Evolutionary conservation across 2,888 invertebrate species (phyloP).

Genomic region (Lasioglossum zephyrum): DNA sequence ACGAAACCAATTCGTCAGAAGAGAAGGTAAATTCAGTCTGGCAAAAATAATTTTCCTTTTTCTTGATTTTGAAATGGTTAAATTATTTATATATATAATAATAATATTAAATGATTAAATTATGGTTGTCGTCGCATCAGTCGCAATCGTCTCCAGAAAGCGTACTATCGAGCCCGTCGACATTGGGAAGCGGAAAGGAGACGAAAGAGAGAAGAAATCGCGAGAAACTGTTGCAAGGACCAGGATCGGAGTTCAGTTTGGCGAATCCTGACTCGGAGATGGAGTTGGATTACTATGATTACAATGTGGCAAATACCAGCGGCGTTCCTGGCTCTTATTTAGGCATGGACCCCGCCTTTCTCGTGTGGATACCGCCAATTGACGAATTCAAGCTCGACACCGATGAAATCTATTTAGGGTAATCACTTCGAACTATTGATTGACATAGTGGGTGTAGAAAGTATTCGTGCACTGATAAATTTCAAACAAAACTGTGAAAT

Average conservation of each 20-base stretch:
- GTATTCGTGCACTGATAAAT: too few species aligned
- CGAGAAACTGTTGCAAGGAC: slow-evolving; percentile 88
- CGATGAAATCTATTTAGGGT: slow-evolving; percentile 48
- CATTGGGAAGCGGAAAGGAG: slow-evolving; percentile 84
- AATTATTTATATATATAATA: too few species aligned
- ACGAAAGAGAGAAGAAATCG: slow-evolving; percentile 92
- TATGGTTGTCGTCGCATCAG: not conserved
- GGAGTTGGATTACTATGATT: slow-evolving; percentile 95
- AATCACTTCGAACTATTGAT: not conserved
- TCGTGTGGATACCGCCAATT: slow-evolving; percentile 94
- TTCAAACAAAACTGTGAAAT: too few species aligned
- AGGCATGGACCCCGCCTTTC: slow-evolving; percentile 95
- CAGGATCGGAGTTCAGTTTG: slow-evolving; percentile 92
- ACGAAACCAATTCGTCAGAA: slow-evolving; percentile 28
- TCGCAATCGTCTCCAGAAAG: slow-evolving; percentile 79
- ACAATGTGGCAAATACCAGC: slow-evolving; percentile 92
- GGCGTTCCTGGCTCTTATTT: slow-evolving; percentile 94
- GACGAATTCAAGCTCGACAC: slow-evolving; percentile 81
- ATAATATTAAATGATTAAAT: not conserved
- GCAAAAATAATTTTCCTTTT: not conserved
- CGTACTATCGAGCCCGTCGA: slow-evolving; percentile 77
- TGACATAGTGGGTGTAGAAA: too few species aligned
- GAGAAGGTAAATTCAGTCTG: slow-evolving; percentile 29
- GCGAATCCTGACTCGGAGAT: slow-evolving; percentile 90
- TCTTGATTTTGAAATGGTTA: not conserved